Conservation (phyloP, 2,888 invertebrate species). For the Acanthopleura granulata region DNA sequence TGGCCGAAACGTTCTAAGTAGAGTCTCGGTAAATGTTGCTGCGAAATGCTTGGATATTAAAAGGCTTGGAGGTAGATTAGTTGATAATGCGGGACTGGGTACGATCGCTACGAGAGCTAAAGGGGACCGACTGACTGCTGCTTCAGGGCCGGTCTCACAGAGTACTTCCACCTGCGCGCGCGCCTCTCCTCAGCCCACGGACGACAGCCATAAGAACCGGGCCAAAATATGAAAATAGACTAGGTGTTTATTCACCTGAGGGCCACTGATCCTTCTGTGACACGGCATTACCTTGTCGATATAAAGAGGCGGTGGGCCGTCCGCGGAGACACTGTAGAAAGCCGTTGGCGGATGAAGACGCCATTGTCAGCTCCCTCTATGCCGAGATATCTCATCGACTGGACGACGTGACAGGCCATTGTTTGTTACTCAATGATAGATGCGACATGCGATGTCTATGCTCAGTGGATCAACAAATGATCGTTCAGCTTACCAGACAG, state of each 20-base stretch:
- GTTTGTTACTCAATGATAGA: not conserved
- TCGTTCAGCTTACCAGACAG: not conserved
- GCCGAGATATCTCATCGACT: not conserved
- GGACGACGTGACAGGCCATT: not conserved
- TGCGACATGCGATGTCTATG: not conserved
- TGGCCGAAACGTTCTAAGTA: too few relatives aligned
- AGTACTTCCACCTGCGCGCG: slow-evolving; percentile 5
- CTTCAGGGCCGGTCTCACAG: not conserved
- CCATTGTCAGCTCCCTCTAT: not conserved
- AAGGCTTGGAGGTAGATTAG: slow-evolving; percentile 8
- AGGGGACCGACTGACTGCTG: not conserved
- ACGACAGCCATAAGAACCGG: not conserved
- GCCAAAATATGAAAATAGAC: not conserved
- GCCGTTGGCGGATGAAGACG: slow-evolving; percentile 14
- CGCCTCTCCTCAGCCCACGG: not conserved
- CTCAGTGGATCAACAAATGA: slow-evolving; percentile 1
- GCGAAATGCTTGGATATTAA: not conserved
- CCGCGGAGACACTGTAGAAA: not conserved
- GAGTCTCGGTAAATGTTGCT: not conserved
- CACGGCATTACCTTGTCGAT: slow-evolving; percentile 14
- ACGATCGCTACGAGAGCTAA: not conserved
- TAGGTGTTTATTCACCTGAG: slow-evolving; percentile 19
- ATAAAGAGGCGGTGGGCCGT: slow-evolving; percentile 3
- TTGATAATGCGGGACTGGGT: not conserved
- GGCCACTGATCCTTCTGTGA: not conserved